phyloP scores from a whole-genome alignment of 2,113 vertebrate species.

The Propithecus coquereli region DNA sequence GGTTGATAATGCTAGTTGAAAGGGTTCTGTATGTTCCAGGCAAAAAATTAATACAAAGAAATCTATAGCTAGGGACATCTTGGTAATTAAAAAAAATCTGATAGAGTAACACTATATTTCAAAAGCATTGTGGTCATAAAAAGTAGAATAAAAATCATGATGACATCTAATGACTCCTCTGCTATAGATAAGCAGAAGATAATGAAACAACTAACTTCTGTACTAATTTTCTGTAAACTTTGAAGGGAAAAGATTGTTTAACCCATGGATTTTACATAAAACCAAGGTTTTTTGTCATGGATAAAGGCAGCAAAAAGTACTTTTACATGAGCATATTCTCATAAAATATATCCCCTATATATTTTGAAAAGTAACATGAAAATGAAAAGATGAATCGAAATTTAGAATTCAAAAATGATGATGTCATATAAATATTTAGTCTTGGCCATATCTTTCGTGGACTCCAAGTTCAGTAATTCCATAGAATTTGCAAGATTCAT shows the following conservation, averaged over 20 bases:
- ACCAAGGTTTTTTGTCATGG: not conserved
- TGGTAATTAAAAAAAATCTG: not conserved
- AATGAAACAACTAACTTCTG: not conserved
- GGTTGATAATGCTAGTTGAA: not conserved
- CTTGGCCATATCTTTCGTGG: not conserved
- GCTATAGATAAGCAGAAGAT: not conserved
- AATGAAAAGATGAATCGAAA: not conserved
- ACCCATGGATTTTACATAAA: not conserved
- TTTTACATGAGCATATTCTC: not conserved
- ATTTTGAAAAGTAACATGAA: not conserved
- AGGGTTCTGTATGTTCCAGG: not conserved
- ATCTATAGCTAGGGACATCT: not conserved
- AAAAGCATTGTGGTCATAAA: not conserved
- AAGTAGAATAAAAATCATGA: not conserved
- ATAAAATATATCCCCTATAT: not conserved
- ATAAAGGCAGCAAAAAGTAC: not conserved
- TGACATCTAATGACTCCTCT: not conserved
- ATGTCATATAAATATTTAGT: not conserved
- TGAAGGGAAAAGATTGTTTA: not conserved
- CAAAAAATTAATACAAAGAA: constrained; percentile 8
- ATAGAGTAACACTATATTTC: not conserved
- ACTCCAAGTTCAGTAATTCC: not conserved
- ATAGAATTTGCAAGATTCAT: not conserved
- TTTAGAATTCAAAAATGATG: not conserved
- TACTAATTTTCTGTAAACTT: not conserved